phyloP scores from a whole-genome alignment of 2,888 invertebrate species.

The Abrostola tripartita region DNA sequence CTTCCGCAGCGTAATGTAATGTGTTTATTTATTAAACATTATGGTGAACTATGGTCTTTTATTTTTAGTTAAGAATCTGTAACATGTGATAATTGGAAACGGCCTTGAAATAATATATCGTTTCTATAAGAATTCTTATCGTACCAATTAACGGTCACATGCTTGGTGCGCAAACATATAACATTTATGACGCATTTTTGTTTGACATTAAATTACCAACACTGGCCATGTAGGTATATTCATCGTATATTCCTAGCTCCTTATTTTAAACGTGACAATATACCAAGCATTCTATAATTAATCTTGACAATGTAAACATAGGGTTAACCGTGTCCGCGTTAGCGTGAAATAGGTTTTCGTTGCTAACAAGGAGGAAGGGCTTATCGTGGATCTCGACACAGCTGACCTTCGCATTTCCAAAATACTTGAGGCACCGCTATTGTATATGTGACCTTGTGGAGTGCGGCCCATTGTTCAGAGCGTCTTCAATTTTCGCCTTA shows the following conservation, averaged over 20 bases:
- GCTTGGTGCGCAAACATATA: no score
- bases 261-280: background rate
- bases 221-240: no score
- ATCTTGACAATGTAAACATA: constrained; percentile 26
- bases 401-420: constrained; percentile 84
- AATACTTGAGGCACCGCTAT: constrained; percentile 75
- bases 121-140: no score
- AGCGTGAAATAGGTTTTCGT: constrained; percentile 80
- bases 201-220: no score
- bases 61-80: constrained; percentile 11
- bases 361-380: constrained; percentile 76
- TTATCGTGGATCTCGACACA: constrained; percentile 76
- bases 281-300: background rate
- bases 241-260: no score
- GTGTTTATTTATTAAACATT: constrained; percentile 84
- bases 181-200: no score
- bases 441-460: constrained; percentile 73
- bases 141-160: no score
- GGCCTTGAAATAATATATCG: no score
- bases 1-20: constrained; percentile 81
- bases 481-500: constrained; percentile 77
- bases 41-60: constrained; percentile 63
- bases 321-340: constrained; percentile 62
- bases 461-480: constrained; percentile 69
- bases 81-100: background rate